These are phyloP conservation scores for Beroe ovata DNA, from an alignment of 37 sponge, comb jelly and placozoan genomes.

Conservation along the genomic window DNA sequence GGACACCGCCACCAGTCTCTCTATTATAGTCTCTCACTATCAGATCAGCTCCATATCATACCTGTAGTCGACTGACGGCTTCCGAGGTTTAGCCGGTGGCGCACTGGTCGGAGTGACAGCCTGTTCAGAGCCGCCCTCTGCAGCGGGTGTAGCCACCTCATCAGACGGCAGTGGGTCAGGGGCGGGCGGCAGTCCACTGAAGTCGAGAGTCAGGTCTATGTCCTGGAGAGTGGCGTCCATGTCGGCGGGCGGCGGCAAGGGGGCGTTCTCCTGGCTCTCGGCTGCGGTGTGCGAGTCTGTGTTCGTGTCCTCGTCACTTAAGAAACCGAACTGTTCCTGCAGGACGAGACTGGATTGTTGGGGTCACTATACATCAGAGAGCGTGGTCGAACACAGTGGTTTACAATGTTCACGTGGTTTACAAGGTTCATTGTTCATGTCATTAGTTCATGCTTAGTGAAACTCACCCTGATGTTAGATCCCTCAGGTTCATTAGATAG, in stretches of 20 bases:
- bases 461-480: not conserved
- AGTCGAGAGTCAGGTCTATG: constrained; percentile 3
- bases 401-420: too few species aligned
- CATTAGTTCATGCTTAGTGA: too few species aligned
- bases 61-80: constrained; percentile 30
- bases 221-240: not conserved
- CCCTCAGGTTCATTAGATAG: not conserved
- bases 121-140: not conserved
- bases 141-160: not conserved
- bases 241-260: not conserved
- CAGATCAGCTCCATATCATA: not conserved
- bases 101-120: constrained; percentile 9
- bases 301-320: constrained; percentile 42
- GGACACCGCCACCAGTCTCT: not conserved
- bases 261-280: not conserved
- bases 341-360: too few species aligned
- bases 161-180: constrained; percentile 19
- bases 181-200: not conserved
- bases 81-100: constrained; percentile 50
- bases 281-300: constrained; percentile 19
- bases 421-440: too few species aligned
- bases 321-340: constrained; percentile 50
- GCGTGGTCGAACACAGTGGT: too few species aligned
- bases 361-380: too few species aligned
- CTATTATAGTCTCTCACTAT: not conserved